Conservation (phyloP, 2,888 invertebrate genomes). For the Noctuana brunneofusca region DNA sequence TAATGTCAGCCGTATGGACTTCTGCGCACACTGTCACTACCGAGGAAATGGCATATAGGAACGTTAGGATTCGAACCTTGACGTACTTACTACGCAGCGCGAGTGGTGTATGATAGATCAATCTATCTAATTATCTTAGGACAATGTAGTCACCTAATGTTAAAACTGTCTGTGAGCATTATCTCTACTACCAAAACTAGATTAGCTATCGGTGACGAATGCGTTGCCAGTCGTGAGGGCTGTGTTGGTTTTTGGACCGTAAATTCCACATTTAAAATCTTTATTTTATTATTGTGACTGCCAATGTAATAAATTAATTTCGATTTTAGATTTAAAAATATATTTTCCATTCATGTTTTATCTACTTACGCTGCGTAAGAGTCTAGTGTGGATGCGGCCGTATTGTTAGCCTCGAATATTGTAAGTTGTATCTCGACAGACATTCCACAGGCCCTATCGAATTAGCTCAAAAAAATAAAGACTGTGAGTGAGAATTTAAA, state of each 20-base stretch:
- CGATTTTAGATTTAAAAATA: no score
- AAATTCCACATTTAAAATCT: no score
- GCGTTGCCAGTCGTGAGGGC: background rate
- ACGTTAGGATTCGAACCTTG: background rate
- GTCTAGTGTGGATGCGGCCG: slow-evolving; percentile 25
- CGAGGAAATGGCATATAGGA: slow-evolving; percentile 10
- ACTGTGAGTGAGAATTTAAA: slow-evolving; percentile 75
- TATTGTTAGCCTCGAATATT: slow-evolving; percentile 38
- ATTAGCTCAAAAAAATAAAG: slow-evolving; percentile 77
- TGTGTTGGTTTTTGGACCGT: background rate
- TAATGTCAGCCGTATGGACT: slow-evolving; percentile 70
- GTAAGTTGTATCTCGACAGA: slow-evolving; percentile 59
- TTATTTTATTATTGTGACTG: background rate
- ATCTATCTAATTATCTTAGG: background rate
- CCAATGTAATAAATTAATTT: background rate
- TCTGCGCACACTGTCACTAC: slow-evolving; percentile 68
- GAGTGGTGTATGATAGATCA: no score
- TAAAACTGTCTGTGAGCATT: no score
- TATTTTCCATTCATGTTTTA: background rate
- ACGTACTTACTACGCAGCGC: slow-evolving; percentile 10
- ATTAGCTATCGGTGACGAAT: background rate
- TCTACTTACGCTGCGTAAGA: slow-evolving; percentile 26
- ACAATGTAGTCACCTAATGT: background rate
- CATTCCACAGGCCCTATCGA: slow-evolving; percentile 77
- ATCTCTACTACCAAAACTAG: background rate